Percentiles rank a stretch among this genome's conserved stretches.
These are phyloP conservation scores for Anagyrus pseudococci DNA, from an alignment of 2,888 invertebrate species.

Conservation along the genomic window DNA sequence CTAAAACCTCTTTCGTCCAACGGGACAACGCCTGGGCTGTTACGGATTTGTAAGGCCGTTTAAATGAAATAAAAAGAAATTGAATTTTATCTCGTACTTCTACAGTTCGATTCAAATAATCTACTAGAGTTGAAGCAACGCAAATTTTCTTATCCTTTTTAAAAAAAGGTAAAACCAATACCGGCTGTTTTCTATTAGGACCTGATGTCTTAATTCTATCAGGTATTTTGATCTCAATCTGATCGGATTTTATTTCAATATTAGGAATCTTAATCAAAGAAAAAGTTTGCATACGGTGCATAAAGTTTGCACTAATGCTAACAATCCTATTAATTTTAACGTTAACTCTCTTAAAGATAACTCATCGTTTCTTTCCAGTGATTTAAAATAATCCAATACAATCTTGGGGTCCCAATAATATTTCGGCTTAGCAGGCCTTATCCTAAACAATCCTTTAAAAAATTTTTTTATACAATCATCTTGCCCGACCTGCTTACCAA, in stretches of 20 bases:
- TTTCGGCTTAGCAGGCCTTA: conserved; percentile 29
- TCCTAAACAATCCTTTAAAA: conserved; percentile 31
- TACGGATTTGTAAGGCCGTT: conserved; percentile 22
- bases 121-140: conserved; percentile 5
- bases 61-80: conserved; percentile 25
- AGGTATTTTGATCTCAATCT: conserved; percentile 31
- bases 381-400: conserved; percentile 3
- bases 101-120: conserved; percentile 23
- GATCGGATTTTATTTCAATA: conserved; percentile 15
- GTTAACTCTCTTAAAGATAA: conserved; percentile 31
- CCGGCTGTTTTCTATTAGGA: conserved; percentile 15
- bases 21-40: conserved; percentile 19
- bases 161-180: conserved; percentile 21
- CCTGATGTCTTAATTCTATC: conserved; percentile 35
- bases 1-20: conserved; percentile 22
- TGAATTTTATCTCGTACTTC: conserved; percentile 8
- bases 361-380: background rate
- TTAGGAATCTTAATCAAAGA: conserved; percentile 34
- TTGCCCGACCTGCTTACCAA: conserved; percentile 5
- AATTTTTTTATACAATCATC: conserved; percentile 38
- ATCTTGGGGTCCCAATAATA: conserved; percentile 35
- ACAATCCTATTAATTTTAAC: conserved; percentile 23
- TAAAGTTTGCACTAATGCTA: conserved; percentile 35
- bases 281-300: conserved; percentile 37
- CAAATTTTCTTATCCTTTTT: conserved; percentile 16